A percentile compares a stretch with the other conserved stretches of the same genome.
Evolutionary conservation across 1,140 invertebrate species (phyloP).

Genomic region (Mya arenaria): DNA sequence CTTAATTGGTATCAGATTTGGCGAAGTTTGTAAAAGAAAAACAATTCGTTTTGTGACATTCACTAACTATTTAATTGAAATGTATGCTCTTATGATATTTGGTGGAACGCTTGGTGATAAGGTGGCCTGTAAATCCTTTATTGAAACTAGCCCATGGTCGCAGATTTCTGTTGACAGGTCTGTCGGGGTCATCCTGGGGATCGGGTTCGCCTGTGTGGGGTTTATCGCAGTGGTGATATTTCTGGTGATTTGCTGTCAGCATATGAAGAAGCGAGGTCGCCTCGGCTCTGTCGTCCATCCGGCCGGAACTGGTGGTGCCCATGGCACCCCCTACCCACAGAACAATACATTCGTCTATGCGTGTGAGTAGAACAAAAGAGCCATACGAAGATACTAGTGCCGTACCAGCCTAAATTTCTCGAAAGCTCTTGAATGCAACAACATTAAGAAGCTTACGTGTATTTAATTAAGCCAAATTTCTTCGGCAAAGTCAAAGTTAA

Average conservation of each 20-base stretch:
- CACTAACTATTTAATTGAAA: too few relatives aligned
- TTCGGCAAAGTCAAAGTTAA: too few relatives aligned
- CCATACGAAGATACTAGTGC: too few relatives aligned
- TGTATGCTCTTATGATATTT: too few relatives aligned
- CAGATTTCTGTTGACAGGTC: too few relatives aligned
- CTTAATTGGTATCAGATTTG: too few relatives aligned
- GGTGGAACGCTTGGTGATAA: too few relatives aligned
- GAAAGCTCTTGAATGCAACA: background rate
- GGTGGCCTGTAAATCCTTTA: too few relatives aligned
- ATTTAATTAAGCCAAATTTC: background rate
- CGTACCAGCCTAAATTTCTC: background rate
- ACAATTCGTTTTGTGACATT: too few relatives aligned
- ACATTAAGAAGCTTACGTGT: background rate
- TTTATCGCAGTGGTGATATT: slow-evolving; percentile 18
- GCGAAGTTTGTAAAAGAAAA: too few relatives aligned
- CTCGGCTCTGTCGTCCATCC: background rate
- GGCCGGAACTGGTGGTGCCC: too few relatives aligned
- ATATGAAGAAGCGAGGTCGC: slow-evolving; percentile 17
- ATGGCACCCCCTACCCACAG: background rate
- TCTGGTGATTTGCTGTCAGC: slow-evolving; percentile 34
- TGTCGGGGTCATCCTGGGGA: slow-evolving; percentile 12
- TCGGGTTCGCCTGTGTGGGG: slow-evolving; percentile 5
- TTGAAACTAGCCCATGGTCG: too few relatives aligned
- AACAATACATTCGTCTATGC: slow-evolving; percentile 38
- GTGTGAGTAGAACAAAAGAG: background rate